Base-by-base conservation (phyloP, 2,888 invertebrate species). In the Galerucella nymphaeae region DNA sequence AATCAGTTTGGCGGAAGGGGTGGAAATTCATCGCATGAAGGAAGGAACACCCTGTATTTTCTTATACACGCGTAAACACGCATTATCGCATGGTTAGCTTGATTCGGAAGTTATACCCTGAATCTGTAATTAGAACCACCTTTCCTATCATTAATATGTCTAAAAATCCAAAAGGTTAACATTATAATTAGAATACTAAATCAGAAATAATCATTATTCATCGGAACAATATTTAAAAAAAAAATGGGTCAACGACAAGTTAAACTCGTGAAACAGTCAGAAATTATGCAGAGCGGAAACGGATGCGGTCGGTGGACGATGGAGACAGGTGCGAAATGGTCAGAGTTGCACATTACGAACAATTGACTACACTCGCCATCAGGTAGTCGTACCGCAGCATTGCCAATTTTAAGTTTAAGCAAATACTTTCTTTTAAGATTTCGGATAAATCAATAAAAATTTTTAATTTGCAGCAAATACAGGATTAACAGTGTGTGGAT, bases 301-400 rank as follows among this genome's bases (percentile, higher is more conserved):
- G 84, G 85, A 84, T 84, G 84, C 80, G 84, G 85, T 84, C 79
- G 64, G 70, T 55, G 70, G 70, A 66, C 59, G 74, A 38, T 58
- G 80, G 76, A 82, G 84, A 84, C 85, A 85, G 85, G 85, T 85
- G 84, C 81, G 81, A 82, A 83, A 79, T 82, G 82, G 81, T 81
- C 82, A 82, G 59, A 83, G 82, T 82, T 81, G 80, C 78, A 77
- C 79, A 78, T 76, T 53, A 61, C 69, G 73, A 66, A 70, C 70
- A 73, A 69, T 41, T 69, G 62, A 62, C 53, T 20, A 38, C 50
- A 62, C 61, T 61, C 50, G 42, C 69, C 69, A 69, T 62, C 69
- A 59, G 62, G 53, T 38, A 53, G 20, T 23, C 42, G 53, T 42
- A n/a, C 20, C 61, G 30, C 38, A 38, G 38, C 38, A 16, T 59